Base-by-base conservation (phyloP, 64 coral and sea anemone genomes). In the Hydrozoanthus tunicans region DNA sequence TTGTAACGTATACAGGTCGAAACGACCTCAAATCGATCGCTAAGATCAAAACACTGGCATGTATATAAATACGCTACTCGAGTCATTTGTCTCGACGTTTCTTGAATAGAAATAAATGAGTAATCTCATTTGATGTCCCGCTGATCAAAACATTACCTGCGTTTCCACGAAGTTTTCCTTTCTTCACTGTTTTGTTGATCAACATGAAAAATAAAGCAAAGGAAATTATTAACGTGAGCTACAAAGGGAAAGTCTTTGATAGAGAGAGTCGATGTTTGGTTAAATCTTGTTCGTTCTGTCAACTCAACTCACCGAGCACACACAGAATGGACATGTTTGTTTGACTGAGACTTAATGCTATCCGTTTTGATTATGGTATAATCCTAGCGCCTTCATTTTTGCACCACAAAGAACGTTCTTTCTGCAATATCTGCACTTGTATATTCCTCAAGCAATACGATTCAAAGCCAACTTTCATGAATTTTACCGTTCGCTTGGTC, bases 261-360 rank as follows among this genome's bases (percentile, higher is more conserved):
- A 72, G 3, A 20, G 14, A 14, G 8, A 8, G 53, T 79, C 17
- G 53, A 79, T 79, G 17, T 80, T 80, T 80, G 58, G 61, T 62
- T 80, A 25, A 80, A 80, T 61, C 78, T 62, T 80, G 57, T 79
- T 56, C 56, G 57, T 23, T 23, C n/a, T 80, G 78, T 80, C 78
- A 80, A 54, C 78, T 5, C 58, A 32, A 80, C 78, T 80, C 56
- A 80, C 78, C 78, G 10, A 80, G 58, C 3, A 80, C 78, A 81
- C 79, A 81, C 23, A 81, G 26, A 11, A 81, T 81, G n/a, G 79
- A 81, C 79, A 81, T 81, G n/a, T 81, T 62, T 81, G n/a, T 43
- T 43, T 43, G 32, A 81, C 58, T n/a, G 58, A 32, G 27, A 77
- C 11, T 32, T 81, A 43, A 43, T 81, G 8, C 79, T 81, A 81